phyloP scores from a whole-genome alignment of 1,140 invertebrate species.

The Heliconius hermathena region DNA sequence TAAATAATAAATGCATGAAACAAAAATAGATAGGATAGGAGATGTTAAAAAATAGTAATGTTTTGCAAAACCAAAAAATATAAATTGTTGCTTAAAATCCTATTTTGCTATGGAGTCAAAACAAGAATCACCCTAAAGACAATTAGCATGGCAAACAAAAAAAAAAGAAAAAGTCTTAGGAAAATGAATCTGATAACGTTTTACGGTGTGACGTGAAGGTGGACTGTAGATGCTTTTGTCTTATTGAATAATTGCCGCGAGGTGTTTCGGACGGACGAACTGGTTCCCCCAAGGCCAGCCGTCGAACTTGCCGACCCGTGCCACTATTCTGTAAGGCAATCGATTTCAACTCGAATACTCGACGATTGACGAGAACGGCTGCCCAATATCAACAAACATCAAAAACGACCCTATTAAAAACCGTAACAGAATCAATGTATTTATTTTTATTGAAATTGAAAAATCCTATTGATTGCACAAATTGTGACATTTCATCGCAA shows the following conservation, averaged over 20 bases:
- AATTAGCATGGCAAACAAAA: not conserved
- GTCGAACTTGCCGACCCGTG: conserved; percentile 67
- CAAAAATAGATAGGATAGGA: too few relatives aligned
- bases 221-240: conserved; percentile 72
- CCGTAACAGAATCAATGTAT: too few relatives aligned
- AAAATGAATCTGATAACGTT: conserved; percentile 65
- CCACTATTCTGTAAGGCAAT: conserved; percentile 51
- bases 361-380: not conserved
- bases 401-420: not conserved
- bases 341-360: conserved; percentile 40
- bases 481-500: not conserved
- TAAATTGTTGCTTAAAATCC: too few relatives aligned
- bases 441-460: not conserved
- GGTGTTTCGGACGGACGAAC: conserved; percentile 76
- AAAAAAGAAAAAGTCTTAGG: conserved; percentile 16
- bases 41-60: too few relatives aligned
- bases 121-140: not conserved
- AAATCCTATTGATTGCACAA: not conserved
- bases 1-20: not conserved
- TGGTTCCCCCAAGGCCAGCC: conserved; percentile 78
- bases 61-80: too few relatives aligned
- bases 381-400: not conserved
- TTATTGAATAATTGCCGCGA: conserved; percentile 81
- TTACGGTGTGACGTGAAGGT: conserved; percentile 69
- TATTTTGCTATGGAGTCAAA: not conserved